phyloP scores from a whole-genome alignment of 2,888 invertebrate species.

The Ceratothoa steindachneri region DNA sequence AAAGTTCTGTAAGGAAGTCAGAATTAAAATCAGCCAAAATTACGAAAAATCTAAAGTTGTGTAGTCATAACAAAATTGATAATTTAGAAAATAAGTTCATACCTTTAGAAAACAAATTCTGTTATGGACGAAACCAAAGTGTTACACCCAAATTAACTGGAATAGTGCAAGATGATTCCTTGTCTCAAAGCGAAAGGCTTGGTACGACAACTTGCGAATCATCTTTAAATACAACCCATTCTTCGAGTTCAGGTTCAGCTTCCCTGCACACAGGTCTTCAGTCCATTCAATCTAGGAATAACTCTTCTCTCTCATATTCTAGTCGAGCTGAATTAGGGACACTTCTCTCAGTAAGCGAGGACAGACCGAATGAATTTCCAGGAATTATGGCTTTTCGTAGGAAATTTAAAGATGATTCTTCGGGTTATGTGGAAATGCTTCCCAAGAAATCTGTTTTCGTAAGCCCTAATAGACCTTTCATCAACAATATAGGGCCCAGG shows the following conservation, averaged over 20 bases:
- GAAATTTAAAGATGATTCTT: not conserved
- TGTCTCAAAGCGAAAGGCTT: not conserved
- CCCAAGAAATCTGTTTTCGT: too few relatives aligned
- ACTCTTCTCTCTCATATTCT: not conserved
- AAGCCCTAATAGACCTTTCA: not conserved
- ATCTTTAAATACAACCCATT: not conserved
- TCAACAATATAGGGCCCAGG: not conserved
- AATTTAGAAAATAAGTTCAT: not conserved
- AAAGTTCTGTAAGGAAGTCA: not conserved
- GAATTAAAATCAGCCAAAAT: constrained; percentile 4
- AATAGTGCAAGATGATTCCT: not conserved
- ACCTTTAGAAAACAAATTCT: not conserved
- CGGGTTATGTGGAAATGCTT: not conserved
- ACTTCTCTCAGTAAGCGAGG: not conserved
- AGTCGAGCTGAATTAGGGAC: not conserved
- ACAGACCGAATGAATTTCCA: not conserved
- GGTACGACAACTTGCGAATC: not conserved
- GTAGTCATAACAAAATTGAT: not conserved
- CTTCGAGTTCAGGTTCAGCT: not conserved
- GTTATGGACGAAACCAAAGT: not conserved
- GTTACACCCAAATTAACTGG: not conserved
- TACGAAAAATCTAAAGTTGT: not conserved
- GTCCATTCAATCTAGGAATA: not conserved
- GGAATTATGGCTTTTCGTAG: not conserved
- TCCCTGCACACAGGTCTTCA: not conserved